Evolutionary conservation across 2,888 invertebrate genomes (phyloP), one percentile per base, ranked within the genome.

Genomic region (Drosophila mettleri): DNA sequence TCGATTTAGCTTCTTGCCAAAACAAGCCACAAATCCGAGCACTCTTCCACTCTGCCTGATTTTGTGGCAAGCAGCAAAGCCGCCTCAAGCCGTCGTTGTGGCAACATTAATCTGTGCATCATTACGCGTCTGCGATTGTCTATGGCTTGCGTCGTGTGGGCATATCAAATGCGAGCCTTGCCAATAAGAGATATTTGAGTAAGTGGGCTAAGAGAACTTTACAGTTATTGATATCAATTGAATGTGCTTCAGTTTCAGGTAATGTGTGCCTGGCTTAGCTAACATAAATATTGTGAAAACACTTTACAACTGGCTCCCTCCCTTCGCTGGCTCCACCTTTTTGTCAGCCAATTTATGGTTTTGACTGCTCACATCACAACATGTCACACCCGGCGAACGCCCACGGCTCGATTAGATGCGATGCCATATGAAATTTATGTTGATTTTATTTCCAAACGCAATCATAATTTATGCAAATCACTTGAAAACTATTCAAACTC

Each of bases 81-180:
- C 24, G 68, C 74, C 62, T 63, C 39, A n/a, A 68, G 68, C 66
- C 29, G 67, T 60, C 57, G 60, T 49, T 80, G 69, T 58, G 75
- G 63, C 69, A 76, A 78, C 88, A 85, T 82, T 87, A 87, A 82
- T 81, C 82, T 78, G 82, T 54, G 65, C 88, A 82, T 82, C 82
- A 82, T 81, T 87, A 85, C 69, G 46, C 20, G 45, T 55, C 69
- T 31, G n/a, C 53, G 63, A 76, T 70, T 74, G 66, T 65, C 66
- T 70, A 48, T 39, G 48, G 41, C 57, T 62, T 61, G 22, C 61
- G 20, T 69, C 62, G 70, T 74, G 80, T 80, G 84, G 85, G 81
- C 52, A 41, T 33, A 53, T 46, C 12, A 57, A 53, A 63, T 57
- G 38, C 38, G 55, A 69, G 51, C 54, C 38, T 41, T 53, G 57